These are phyloP conservation scores for Dromococcyx pavoninus DNA, from an alignment of 2,797 vertebrate species.

Conservation along the genomic window DNA sequence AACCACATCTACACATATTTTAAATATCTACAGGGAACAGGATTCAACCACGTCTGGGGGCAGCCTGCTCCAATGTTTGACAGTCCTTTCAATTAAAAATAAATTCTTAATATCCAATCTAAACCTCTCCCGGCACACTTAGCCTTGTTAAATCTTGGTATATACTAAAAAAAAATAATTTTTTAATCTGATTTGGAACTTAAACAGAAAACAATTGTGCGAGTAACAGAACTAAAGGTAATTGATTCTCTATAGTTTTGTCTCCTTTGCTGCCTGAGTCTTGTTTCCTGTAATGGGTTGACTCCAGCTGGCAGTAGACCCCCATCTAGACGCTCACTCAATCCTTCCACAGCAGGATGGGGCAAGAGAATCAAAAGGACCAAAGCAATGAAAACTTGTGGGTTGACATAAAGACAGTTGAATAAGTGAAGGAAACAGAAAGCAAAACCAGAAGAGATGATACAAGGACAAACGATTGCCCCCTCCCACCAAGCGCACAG, in stretches of 20 bases:
- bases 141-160: background rate
- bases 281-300: background rate
- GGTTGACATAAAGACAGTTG: background rate
- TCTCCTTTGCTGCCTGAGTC: background rate
- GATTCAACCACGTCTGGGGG: background rate
- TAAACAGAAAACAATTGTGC: background rate
- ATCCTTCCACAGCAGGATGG: background rate
- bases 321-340: background rate
- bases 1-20: rapidly evolving
- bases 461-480: background rate
- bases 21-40: background rate
- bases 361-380: background rate
- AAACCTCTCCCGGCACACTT: background rate
- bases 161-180: background rate
- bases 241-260: background rate
- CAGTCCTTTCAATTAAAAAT: background rate
- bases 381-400: background rate
- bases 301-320: background rate
- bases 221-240: background rate
- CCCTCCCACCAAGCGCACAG: background rate
- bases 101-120: background rate
- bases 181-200: background rate
- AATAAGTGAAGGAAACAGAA: background rate
- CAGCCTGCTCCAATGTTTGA: background rate
- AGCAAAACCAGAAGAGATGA: background rate